Conservation (phyloP, 2,797 vertebrate species). For the Sebastes kiyomatsui region DNA sequence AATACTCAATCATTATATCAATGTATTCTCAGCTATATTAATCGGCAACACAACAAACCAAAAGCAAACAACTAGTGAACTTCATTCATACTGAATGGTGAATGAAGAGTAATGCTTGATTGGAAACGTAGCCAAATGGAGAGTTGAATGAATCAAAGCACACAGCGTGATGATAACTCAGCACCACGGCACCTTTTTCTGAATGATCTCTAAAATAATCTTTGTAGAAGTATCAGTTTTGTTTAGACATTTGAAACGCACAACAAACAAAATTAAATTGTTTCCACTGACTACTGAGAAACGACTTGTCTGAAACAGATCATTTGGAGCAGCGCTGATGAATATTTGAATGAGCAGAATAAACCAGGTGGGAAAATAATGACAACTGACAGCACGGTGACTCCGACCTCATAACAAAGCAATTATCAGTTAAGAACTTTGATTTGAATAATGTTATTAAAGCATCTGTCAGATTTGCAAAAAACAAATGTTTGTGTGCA, state of each 20-base stretch:
- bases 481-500: neutral
- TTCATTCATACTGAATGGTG: slow-evolving; percentile 26
- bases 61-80: slow-evolving; percentile 1
- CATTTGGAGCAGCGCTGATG: neutral
- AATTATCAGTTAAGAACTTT: neutral
- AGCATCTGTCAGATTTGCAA: neutral
- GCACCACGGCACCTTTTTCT: neutral
- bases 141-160: slow-evolving; percentile 29
- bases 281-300: slow-evolving; percentile 7
- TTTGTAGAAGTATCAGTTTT: neutral
- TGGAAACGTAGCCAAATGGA: neutral
- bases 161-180: neutral
- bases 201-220: slow-evolving; percentile 13
- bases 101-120: slow-evolving; percentile 14
- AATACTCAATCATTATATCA: neutral
- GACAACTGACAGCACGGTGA: neutral
- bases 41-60: neutral
- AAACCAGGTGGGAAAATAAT: neutral
- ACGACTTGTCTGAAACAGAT: neutral
- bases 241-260: slow-evolving; percentile 13
- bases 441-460: neutral
- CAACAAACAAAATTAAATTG: neutral
- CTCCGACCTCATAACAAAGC: neutral
- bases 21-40: neutral
- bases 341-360: slow-evolving; percentile 15